Evolutionary conservation across 2,888 invertebrate species (phyloP).

Genomic region (Calliphora vomitoria): DNA sequence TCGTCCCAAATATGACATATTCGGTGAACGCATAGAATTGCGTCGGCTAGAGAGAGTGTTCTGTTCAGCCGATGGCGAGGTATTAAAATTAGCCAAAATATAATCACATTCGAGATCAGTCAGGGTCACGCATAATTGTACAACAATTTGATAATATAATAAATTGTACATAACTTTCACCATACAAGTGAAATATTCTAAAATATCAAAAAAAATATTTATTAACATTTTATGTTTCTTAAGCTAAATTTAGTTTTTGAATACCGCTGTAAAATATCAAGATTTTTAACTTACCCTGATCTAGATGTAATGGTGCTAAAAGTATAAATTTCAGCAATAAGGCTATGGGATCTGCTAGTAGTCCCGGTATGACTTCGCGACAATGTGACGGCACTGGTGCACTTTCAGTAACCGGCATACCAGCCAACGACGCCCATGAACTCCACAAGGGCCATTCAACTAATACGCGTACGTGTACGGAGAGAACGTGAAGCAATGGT

Average conservation of each 20-base stretch:
- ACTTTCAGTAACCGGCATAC: conserved; percentile 81
- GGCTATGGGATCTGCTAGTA: conserved; percentile 94
- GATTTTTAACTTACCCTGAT: conserved; percentile 90
- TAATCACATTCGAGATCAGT: conserved; percentile 88
- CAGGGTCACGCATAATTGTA: conserved; percentile 90
- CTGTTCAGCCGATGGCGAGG: conserved; percentile 64
- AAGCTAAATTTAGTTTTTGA: too few species aligned
- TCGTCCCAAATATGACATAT: conserved; percentile 80
- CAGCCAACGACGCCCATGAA: conserved; percentile 84
- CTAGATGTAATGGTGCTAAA: conserved; percentile 93
- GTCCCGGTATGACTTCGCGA: conserved; percentile 89
- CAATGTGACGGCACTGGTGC: conserved; percentile 84
- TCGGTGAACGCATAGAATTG: conserved; percentile 69
- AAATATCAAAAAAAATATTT: conserved; percentile 76
- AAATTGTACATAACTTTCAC: conserved; percentile 95
- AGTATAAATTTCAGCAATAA: conserved; percentile 94
- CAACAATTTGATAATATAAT: conserved; percentile 94
- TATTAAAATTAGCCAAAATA: conserved; percentile 82
- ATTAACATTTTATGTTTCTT: too few species aligned
- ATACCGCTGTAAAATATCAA: too few species aligned
- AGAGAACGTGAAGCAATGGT: conserved; percentile 94
- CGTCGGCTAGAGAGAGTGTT: conserved; percentile 73
- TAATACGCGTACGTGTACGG: conserved; percentile 92
- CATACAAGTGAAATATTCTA: conserved; percentile 95
- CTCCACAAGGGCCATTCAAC: conserved; percentile 87